Conservation (phyloP, 2,888 invertebrate genomes). For the Bombylius major region DNA sequence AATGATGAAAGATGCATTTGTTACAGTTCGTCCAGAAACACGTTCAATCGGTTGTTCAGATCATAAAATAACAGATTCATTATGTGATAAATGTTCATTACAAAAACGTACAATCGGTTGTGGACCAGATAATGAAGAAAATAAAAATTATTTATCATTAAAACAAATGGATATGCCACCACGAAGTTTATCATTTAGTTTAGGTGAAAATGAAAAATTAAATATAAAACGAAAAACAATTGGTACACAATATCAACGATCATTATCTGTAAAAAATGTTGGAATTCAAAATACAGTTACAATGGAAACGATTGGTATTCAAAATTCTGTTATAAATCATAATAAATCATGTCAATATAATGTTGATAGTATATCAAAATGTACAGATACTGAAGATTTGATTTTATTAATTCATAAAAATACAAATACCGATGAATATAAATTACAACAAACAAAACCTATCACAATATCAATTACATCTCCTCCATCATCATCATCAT, state of each 20-base stretch:
- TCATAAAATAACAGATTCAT: slow-evolving; percentile 36
- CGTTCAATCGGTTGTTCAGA: slow-evolving; percentile 42
- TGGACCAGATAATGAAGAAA: slow-evolving; percentile 34
- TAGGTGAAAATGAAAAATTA: slow-evolving; percentile 41
- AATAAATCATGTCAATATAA: slow-evolving; percentile 23
- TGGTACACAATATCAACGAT: slow-evolving; percentile 24
- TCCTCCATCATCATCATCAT: too few relatives aligned
- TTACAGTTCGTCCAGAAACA: slow-evolving; percentile 32
- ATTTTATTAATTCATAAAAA: slow-evolving; percentile 21
- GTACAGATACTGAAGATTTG: slow-evolving; percentile 37
- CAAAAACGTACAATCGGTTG: slow-evolving; percentile 44
- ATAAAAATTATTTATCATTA: slow-evolving; percentile 32
- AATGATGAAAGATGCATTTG: slow-evolving; percentile 24
- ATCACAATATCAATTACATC: slow-evolving; percentile 23
- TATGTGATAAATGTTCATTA: slow-evolving; percentile 41
- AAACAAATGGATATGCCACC: slow-evolving; percentile 36
- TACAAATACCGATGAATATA: slow-evolving; percentile 24
- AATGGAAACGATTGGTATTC: slow-evolving; percentile 23
- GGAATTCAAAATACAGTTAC: slow-evolving; percentile 8
- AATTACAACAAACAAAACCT: slow-evolving; percentile 7
- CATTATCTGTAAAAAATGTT: slow-evolving; percentile 1
- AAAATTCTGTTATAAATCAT: slow-evolving; percentile 21
- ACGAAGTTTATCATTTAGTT: slow-evolving; percentile 47
- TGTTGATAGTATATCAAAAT: slow-evolving; percentile 20
- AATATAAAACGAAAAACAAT: slow-evolving; percentile 31